Evolutionary conservation across 2,797 vertebrate genomes (phyloP).

Genomic region (Buphagus erythrorhynchus): DNA sequence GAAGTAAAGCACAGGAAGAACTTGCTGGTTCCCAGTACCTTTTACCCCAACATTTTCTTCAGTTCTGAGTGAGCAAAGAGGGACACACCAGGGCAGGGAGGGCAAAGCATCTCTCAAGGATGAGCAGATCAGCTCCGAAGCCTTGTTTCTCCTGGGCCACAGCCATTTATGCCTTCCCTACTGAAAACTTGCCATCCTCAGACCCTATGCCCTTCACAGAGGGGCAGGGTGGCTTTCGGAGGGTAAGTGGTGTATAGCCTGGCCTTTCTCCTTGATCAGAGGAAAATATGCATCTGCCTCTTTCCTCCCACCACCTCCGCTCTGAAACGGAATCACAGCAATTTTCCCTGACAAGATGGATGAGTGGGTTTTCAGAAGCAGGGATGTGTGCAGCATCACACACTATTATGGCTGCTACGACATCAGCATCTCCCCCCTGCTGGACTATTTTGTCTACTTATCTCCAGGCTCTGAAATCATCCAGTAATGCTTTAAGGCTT

Average conservation of each 20-base stretch:
- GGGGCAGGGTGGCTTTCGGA: background rate
- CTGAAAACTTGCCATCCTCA: background rate
- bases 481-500: background rate
- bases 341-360: slow-evolving; percentile 17
- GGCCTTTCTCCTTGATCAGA: background rate
- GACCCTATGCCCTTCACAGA: background rate
- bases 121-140: background rate
- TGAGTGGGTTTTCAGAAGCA: slow-evolving; percentile 36
- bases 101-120: background rate
- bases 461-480: slow-evolving; percentile 13
- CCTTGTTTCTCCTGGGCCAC: background rate
- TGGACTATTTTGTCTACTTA: slow-evolving; percentile 51
- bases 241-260: background rate
- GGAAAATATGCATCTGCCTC: background rate
- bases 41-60: background rate
- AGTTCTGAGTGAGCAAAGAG: background rate
- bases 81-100: fast-evolving
- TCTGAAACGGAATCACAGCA: slow-evolving; percentile 14
- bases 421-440: background rate
- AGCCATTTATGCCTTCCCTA: background rate
- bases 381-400: background rate
- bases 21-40: background rate
- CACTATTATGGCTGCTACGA: slow-evolving; percentile 39
- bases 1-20: background rate
- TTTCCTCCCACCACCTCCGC: slow-evolving; percentile 10